These are phyloP conservation scores for Bubalus kerabau DNA, from an alignment of 2,113 vertebrate genomes.

Conservation along the genomic window DNA sequence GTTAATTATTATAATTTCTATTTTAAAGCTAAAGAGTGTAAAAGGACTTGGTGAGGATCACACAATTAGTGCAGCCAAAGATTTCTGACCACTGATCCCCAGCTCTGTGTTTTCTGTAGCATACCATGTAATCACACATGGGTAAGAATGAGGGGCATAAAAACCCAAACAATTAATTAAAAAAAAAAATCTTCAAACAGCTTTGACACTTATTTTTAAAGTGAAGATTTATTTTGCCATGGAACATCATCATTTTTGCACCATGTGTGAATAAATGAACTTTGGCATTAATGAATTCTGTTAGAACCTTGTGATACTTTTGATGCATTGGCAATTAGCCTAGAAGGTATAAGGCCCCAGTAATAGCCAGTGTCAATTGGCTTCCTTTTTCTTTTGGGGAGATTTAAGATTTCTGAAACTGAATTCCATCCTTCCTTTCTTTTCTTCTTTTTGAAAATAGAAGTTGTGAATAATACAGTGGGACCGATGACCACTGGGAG, in stretches of 20 bases:
- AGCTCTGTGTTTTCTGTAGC: not conserved
- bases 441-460: not conserved
- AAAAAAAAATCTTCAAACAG: not conserved
- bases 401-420: not conserved
- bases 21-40: not conserved
- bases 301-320: constrained; percentile 6
- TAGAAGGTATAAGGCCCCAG: not conserved
- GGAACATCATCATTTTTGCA: not conserved
- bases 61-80: not conserved
- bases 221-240: constrained; percentile 11
- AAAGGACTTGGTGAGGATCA: not conserved
- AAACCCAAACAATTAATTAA: not conserved
- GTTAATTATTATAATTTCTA: not conserved
- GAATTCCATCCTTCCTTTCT: not conserved
- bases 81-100: not conserved
- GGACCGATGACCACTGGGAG: not conserved
- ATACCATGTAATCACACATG: not conserved
- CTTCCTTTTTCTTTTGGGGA: not conserved
- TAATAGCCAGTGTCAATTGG: not conserved
- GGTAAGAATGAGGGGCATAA: not conserved
- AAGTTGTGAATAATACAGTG: not conserved
- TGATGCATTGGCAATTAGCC: constrained; percentile 8
- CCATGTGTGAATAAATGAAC: not conserved
- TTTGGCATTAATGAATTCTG: constrained; percentile 9
- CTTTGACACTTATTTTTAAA: constrained; percentile 37